Evolutionary conservation across 2,113 vertebrate species (phyloP).

Genomic region (Neotoma lepida): DNA sequence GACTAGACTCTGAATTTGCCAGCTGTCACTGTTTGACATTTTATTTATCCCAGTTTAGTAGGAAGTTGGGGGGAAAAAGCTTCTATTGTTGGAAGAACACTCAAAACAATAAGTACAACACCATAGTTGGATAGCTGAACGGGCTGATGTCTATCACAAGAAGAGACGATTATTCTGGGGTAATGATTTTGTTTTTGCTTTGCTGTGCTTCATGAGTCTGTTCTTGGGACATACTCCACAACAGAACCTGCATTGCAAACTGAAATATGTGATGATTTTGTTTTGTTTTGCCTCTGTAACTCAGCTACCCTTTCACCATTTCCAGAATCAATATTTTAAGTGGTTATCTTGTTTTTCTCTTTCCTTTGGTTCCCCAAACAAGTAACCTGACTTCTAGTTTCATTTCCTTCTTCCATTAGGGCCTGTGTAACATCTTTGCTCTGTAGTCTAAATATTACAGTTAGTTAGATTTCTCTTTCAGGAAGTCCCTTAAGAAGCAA

Average conservation of each 20-base stretch:
- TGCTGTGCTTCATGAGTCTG: background rate
- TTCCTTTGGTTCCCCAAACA: background rate
- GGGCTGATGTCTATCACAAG: too few relatives aligned
- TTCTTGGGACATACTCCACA: background rate
- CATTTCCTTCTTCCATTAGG: background rate
- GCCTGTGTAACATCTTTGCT: background rate
- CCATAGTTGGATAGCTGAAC: background rate
- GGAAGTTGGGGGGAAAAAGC: background rate
- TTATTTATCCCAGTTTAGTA: background rate
- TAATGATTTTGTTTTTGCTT: background rate
- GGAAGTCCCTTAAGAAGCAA: background rate
- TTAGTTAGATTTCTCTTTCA: background rate
- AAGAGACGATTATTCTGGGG: too few relatives aligned
- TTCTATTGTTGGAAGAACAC: background rate
- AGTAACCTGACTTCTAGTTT: background rate
- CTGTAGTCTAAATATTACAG: background rate
- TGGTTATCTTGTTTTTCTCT: background rate
- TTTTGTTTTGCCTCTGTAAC: background rate
- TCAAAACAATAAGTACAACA: background rate
- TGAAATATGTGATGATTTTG: background rate
- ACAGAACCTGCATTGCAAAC: background rate
- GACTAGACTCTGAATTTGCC: background rate
- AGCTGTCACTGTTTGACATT: background rate
- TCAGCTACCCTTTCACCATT: background rate
- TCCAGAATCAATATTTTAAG: background rate